A percentile compares a stretch with the other conserved stretches of the same genome.
Evolutionary conservation across 2,888 invertebrate species (phyloP).

Genomic region (Drosophila hawaiiensis): DNA sequence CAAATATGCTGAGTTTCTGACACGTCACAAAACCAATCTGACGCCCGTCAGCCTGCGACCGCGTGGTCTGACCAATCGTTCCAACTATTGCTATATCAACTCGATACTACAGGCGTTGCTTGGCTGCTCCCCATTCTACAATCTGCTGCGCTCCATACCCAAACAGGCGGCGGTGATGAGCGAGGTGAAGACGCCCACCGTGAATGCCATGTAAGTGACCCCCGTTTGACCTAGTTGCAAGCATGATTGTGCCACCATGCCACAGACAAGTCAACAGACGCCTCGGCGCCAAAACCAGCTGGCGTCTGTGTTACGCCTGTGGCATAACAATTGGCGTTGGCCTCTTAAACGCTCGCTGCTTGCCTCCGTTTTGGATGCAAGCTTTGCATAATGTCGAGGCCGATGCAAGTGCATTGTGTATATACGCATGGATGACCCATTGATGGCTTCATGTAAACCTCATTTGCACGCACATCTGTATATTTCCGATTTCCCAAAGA

Average conservation of each 20-base stretch:
- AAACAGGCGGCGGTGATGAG: conserved; percentile 87
- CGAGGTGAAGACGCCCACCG: conserved; percentile 91
- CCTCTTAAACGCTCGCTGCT: conserved; percentile 44
- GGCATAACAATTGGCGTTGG: conserved; percentile 71
- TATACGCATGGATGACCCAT: conserved; percentile 4
- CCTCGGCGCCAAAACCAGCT: conserved; percentile 55
- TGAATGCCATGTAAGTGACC: conserved; percentile 92
- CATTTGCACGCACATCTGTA: conserved; percentile 39
- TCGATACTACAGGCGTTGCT: conserved; percentile 96
- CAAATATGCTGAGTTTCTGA: conserved; percentile 90
- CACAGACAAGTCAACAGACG: conserved; percentile 84
- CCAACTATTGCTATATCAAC: conserved; percentile 98
- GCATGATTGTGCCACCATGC: conserved; percentile 10
- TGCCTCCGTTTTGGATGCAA: conserved; percentile 79
- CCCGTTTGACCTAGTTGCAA: conserved; percentile 31
- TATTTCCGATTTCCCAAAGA: not conserved
- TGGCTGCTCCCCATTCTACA: conserved; percentile 98
- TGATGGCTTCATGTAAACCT: conserved; percentile 18
- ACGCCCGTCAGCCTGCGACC: conserved; percentile 93
- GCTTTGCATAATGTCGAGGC: conserved; percentile 33
- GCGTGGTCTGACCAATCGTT: conserved; percentile 95
- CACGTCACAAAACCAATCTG: conserved; percentile 91
- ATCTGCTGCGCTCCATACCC: conserved; percentile 92
- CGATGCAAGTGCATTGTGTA: conserved; percentile 52
- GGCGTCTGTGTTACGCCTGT: conserved; percentile 83